Percentiles rank a stretch among this genome's conserved stretches.
phyloP scores from a whole-genome alignment of 2,888 invertebrate genomes.

The Andricus curvator region DNA sequence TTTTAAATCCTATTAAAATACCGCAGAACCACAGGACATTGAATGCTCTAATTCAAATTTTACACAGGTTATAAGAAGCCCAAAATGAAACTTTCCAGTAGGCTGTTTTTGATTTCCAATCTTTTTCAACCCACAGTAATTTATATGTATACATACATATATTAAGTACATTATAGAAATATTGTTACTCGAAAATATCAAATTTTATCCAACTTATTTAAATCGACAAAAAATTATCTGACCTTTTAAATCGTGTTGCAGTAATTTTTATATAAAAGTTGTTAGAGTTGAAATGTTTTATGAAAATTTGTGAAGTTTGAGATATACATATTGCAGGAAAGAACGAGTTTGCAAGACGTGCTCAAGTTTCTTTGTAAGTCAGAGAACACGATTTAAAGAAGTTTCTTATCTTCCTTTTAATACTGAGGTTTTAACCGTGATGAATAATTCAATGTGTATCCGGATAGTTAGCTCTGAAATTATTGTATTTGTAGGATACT shows the following conservation, averaged over 20 bases:
- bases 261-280: background rate
- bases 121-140: too few relatives aligned
- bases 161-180: too few relatives aligned
- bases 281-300: background rate
- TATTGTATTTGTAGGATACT: background rate
- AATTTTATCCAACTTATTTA: too few relatives aligned
- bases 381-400: conserved; percentile 31
- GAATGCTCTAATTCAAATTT: too few relatives aligned
- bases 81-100: too few relatives aligned
- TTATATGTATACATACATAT: too few relatives aligned
- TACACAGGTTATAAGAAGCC: too few relatives aligned
- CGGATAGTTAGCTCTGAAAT: conserved; percentile 5
- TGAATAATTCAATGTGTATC: conserved; percentile 30
- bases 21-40: too few relatives aligned
- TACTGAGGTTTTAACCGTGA: background rate
- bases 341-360: conserved; percentile 6
- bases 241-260: background rate
- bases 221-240: too few relatives aligned
- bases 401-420: conserved; percentile 20
- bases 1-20: too few relatives aligned
- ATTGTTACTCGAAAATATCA: too few relatives aligned
- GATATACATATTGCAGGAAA: background rate
- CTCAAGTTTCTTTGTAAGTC: conserved; percentile 26
- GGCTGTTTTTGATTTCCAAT: too few relatives aligned
- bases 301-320: background rate